phyloP scores from a whole-genome alignment of 2,113 vertebrate genomes.

The Aspiorhynchus laticeps region DNA sequence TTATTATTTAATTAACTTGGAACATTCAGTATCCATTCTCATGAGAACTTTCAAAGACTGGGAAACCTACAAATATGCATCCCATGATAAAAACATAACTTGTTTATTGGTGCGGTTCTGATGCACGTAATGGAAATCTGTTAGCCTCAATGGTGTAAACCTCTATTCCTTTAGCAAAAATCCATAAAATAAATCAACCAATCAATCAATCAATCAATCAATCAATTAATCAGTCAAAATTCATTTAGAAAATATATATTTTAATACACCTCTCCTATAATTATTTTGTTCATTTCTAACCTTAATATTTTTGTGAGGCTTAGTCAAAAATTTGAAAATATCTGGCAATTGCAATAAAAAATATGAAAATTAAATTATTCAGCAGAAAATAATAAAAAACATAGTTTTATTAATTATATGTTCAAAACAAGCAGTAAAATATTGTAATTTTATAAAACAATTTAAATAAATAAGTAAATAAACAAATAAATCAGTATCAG shows the following conservation, averaged over 20 bases:
- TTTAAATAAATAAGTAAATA: too few species aligned
- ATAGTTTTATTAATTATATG: background rate
- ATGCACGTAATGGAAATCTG: background rate
- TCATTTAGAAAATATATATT: background rate
- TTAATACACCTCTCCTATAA: background rate
- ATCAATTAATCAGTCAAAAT: too few species aligned
- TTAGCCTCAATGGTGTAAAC: background rate
- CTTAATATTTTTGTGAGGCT: too few species aligned
- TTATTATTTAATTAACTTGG: slow-evolving; percentile 72
- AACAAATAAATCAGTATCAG: too few species aligned
- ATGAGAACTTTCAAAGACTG: slow-evolving; percentile 48
- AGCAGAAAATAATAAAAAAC: background rate
- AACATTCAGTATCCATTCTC: slow-evolving; percentile 60
- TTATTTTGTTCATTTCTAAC: background rate
- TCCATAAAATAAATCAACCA: background rate
- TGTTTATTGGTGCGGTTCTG: slow-evolving; percentile 31
- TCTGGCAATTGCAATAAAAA: background rate
- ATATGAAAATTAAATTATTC: background rate
- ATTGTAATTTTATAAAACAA: too few species aligned
- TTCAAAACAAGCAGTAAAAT: too few species aligned
- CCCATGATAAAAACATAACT: slow-evolving; percentile 24
- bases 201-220: too few species aligned
- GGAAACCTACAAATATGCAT: slow-evolving; percentile 41
- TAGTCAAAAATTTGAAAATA: background rate
- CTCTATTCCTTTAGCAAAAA: too few species aligned